Percentiles rank a stretch among this genome's conserved stretches.
These are phyloP conservation scores for Megaleporinus macrocephalus DNA, from an alignment of 2,113 vertebrate genomes.

Conservation along the genomic window DNA sequence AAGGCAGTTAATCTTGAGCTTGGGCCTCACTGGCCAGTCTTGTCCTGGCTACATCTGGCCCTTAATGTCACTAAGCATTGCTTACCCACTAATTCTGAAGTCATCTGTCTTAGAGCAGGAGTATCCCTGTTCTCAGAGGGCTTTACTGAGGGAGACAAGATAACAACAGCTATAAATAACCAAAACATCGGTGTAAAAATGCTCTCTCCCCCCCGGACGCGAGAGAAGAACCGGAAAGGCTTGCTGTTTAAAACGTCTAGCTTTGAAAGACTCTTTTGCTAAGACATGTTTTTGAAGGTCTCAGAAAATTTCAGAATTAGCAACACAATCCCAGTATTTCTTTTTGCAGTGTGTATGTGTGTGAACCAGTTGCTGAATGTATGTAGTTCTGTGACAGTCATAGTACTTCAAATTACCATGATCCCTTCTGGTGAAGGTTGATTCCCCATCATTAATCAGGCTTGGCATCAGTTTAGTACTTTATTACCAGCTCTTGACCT, in stretches of 20 bases:
- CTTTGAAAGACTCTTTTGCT: not conserved
- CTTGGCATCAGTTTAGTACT: too few relatives aligned
- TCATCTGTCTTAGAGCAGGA: conserved; percentile 11
- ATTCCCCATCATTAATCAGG: too few relatives aligned
- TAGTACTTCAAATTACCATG: too few relatives aligned
- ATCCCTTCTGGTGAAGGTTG: too few relatives aligned
- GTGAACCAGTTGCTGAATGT: not conserved
- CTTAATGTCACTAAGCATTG: not conserved
- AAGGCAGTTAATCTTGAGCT: not conserved
- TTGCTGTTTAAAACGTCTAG: not conserved
- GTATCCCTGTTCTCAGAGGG: conserved; percentile 5
- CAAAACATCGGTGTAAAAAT: not conserved
- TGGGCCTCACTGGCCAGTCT: not conserved
- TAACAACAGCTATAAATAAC: conserved; percentile 26
- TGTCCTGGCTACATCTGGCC: not conserved
- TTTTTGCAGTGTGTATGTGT: not conserved
- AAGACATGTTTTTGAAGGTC: not conserved
- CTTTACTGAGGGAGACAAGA: not conserved
- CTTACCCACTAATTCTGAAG: conserved; percentile 25
- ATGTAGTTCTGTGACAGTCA: too few relatives aligned
- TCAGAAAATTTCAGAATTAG: not conserved
- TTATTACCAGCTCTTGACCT: too few relatives aligned
- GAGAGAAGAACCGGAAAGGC: not conserved
- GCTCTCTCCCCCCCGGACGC: not conserved
- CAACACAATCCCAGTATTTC: not conserved